phyloP scores from a whole-genome alignment of 2,888 invertebrate species.

The Eristalis intricaria region DNA sequence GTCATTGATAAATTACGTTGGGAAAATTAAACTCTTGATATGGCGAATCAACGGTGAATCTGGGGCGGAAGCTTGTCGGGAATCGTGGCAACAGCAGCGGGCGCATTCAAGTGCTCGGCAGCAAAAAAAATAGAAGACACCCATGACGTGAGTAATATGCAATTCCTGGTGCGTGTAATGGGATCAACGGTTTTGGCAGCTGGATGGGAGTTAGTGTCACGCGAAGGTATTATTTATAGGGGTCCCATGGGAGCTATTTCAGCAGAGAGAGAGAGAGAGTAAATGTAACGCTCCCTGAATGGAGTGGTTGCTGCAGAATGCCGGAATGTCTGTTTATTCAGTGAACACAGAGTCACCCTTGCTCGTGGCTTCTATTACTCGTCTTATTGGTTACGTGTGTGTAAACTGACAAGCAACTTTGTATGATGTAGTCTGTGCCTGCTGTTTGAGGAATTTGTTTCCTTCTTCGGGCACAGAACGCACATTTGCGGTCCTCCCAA shows the following conservation, averaged over 20 bases:
- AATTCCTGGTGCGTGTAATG: slow-evolving; percentile 53
- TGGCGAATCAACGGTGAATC: slow-evolving; percentile 50
- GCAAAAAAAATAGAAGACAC: background rate
- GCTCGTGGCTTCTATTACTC: too few relatives aligned
- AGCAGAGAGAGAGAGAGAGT: background rate
- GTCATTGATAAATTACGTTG: slow-evolving; percentile 67
- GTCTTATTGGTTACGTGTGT: too few relatives aligned
- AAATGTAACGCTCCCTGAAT: background rate
- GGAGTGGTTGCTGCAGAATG: background rate
- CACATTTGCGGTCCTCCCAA: too few relatives aligned
- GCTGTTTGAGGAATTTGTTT: too few relatives aligned
- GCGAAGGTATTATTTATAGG: background rate
- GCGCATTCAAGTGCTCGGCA: background rate
- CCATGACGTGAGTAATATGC: slow-evolving; percentile 32
- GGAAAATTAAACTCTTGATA: slow-evolving; percentile 62
- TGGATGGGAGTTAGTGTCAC: slow-evolving; percentile 14
- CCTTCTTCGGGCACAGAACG: too few relatives aligned
- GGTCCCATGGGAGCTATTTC: background rate
- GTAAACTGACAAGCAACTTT: too few relatives aligned
- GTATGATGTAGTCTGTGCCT: too few relatives aligned
- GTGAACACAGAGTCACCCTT: too few relatives aligned
- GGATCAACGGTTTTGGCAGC: slow-evolving; percentile 31
- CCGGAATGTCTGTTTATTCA: background rate
- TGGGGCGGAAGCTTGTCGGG: slow-evolving; percentile 44
- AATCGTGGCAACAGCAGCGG: slow-evolving; percentile 33